A percentile compares a stretch with the other conserved stretches of the same genome.
Conservation (phyloP, 2,888 invertebrate genomes). For the Archaeoteleia sp. region DNA sequence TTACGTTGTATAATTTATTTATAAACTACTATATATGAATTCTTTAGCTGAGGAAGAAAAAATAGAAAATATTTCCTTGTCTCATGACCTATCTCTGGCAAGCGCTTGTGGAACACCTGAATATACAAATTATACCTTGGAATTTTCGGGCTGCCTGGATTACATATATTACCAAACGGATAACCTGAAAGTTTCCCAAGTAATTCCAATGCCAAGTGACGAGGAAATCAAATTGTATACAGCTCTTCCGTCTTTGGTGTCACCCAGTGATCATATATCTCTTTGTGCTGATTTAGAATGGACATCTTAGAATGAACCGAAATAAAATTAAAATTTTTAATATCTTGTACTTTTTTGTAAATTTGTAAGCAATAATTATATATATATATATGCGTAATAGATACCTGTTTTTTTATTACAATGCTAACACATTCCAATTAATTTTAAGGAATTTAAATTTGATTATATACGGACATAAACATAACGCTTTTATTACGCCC, state of each 20-base stretch:
- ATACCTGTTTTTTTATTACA: no score
- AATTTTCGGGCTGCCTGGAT: conserved; percentile 91
- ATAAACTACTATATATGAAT: conserved; percentile 32
- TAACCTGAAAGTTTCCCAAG: conserved; percentile 80
- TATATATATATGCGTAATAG: no score
- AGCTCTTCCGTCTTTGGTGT: conserved; percentile 91
- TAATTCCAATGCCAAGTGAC: conserved; percentile 87
- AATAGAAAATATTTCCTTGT: conserved; percentile 79
- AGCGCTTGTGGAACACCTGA: conserved; percentile 90
- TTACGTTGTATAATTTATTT: conserved; percentile 5
- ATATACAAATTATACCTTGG: conserved; percentile 89
- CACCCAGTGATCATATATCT: conserved; percentile 96
- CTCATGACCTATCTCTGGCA: conserved; percentile 80
- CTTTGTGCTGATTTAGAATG: conserved; percentile 87
- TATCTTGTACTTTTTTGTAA: no score
- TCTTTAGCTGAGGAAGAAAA: conserved; percentile 81
- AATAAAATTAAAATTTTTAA: no score
- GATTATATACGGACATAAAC: no score
- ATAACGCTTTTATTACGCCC: no score
- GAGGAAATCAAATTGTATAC: conserved; percentile 84
- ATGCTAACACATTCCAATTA: no score
- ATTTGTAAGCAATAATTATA: no score
- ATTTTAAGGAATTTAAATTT: no score
- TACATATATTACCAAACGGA: conserved; percentile 90
- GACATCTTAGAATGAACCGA: conserved; percentile 63